These are phyloP conservation scores for Phragmatobia fuliginosa DNA, from an alignment of 2,888 invertebrate genomes.

Conservation along the genomic window DNA sequence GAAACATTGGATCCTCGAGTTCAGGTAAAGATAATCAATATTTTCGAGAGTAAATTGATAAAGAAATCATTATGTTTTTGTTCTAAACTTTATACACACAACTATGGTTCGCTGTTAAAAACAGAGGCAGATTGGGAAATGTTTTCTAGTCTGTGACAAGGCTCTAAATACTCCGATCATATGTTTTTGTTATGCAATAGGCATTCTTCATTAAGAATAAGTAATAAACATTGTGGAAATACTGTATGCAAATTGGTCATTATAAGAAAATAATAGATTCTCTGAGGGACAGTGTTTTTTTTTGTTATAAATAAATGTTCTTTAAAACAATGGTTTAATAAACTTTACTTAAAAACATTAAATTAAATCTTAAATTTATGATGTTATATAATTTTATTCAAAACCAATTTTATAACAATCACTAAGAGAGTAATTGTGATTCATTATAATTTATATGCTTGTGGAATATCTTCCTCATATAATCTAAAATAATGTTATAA, in stretches of 20 bases:
- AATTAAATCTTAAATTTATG: too few relatives aligned
- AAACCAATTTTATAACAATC: not conserved
- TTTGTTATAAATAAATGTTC: not conserved
- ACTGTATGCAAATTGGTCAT: constrained; percentile 3
- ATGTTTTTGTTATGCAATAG: constrained; percentile 53
- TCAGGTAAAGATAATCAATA: constrained; percentile 88
- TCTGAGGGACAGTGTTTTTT: not conserved
- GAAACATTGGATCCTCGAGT: constrained; percentile 94
- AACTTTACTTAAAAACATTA: too few relatives aligned
- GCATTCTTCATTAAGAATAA: constrained; percentile 18
- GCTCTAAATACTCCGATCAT: constrained; percentile 33
- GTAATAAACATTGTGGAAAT: constrained; percentile 1
- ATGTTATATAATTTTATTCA: constrained; percentile 2
- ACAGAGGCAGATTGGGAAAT: not conserved
- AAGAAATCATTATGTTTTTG: constrained; percentile 16
- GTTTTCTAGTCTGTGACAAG: constrained; percentile 2
- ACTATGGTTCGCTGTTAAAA: not conserved
- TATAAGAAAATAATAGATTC: not conserved
- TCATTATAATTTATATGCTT: not conserved
- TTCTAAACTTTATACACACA: not conserved
- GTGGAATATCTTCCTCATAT: not conserved
- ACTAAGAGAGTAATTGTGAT: not conserved
- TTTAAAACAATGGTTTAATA: too few relatives aligned
- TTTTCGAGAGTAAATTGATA: constrained; percentile 55
- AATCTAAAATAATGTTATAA: too few relatives aligned